Evolutionary conservation across 2,888 invertebrate species (phyloP).

Genomic region (Acleris sparsana): DNA sequence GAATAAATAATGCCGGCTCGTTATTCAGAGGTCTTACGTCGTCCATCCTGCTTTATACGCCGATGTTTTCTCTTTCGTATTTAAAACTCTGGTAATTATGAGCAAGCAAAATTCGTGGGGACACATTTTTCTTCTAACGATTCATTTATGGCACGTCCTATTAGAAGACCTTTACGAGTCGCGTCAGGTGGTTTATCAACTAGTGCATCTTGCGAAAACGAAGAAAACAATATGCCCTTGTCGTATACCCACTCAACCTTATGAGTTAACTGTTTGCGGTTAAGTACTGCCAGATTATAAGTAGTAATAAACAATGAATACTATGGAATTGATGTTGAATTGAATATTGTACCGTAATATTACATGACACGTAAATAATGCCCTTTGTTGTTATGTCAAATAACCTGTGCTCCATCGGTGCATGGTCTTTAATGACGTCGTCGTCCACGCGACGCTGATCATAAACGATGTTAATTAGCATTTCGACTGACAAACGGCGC

Average conservation of each 20-base stretch:
- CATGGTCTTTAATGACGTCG: neutral
- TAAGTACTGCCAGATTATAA: too few species aligned
- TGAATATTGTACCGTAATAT: too few species aligned
- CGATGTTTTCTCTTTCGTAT: slow-evolving; percentile 69
- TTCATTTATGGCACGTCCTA: slow-evolving; percentile 45
- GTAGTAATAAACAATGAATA: too few species aligned
- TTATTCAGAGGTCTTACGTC: slow-evolving; percentile 79
- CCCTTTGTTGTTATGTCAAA: too few species aligned
- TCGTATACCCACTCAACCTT: too few species aligned
- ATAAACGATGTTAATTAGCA: slow-evolving; percentile 16
- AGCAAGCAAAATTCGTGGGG: slow-evolving; percentile 61
- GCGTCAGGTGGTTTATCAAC: neutral
- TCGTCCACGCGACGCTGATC: neutral
- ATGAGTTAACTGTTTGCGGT: too few species aligned
- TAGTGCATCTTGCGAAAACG: neutral
- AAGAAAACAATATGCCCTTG: neutral
- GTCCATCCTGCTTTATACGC: slow-evolving; percentile 64
- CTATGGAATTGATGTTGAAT: too few species aligned
- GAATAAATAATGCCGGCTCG: slow-evolving; percentile 76
- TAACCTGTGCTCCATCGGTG: too few species aligned
- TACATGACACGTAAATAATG: too few species aligned
- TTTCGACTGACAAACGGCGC: slow-evolving; percentile 1
- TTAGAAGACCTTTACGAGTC: neutral
- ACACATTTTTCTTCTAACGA: slow-evolving; percentile 34
- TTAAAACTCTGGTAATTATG: slow-evolving; percentile 75